A percentile compares a stretch with the other conserved stretches of the same genome.
These are phyloP conservation scores for Halichoerus grypus DNA, from an alignment of 2,113 vertebrate genomes.

Conservation along the genomic window DNA sequence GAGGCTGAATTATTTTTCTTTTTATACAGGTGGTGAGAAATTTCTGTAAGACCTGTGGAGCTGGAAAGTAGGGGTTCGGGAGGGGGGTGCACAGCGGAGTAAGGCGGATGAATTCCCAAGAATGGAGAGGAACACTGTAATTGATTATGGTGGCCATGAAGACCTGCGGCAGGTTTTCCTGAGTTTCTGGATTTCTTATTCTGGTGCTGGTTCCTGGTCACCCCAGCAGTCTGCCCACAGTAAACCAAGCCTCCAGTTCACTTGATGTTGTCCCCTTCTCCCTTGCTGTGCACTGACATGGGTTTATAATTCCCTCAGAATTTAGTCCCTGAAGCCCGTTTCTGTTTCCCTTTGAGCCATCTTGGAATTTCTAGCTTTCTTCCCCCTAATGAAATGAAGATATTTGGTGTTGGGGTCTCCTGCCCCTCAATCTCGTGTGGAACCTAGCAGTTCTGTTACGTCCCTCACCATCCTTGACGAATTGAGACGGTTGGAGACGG, in stretches of 20 bases:
- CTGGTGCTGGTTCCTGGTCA: neutral
- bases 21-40: conserved; percentile 65
- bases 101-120: neutral
- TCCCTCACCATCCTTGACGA: neutral
- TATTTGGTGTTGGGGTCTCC: neutral
- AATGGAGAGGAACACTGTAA: neutral
- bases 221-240: conserved; percentile 47
- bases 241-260: conserved; percentile 65
- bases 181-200: conserved; percentile 32
- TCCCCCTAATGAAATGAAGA: neutral
- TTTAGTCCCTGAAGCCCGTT: neutral
- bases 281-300: conserved; percentile 34
- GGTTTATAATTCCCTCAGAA: conserved; percentile 44
- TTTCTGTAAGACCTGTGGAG: conserved; percentile 22
- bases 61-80: neutral
- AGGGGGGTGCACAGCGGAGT: neutral
- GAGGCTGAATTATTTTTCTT: conserved; percentile 76
- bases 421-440: neutral
- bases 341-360: neutral
- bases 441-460: neutral
- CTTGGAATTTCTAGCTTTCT: neutral
- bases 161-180: neutral
- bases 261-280: neutral
- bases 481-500: neutral
- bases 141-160: neutral